A percentile compares a stretch with the other conserved stretches of the same genome.
Evolutionary conservation across 2,113 vertebrate genomes (phyloP).

Genomic region (Accipiter cooperii): DNA sequence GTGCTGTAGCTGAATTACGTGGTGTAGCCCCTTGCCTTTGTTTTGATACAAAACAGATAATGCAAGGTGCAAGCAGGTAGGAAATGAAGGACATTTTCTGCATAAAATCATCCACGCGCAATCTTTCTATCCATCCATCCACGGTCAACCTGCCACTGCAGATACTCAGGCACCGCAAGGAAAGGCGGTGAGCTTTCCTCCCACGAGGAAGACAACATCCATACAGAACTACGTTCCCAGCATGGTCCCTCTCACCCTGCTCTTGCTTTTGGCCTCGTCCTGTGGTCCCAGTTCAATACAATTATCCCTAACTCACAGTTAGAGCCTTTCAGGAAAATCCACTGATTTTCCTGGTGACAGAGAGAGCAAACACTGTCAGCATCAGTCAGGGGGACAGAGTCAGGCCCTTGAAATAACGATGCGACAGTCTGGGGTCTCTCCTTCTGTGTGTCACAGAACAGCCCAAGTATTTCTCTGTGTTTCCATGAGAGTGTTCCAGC

Average conservation of each 20-base stretch:
- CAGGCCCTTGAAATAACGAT: not conserved
- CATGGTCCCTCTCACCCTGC: not conserved
- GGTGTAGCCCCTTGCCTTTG: not conserved
- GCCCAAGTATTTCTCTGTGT: not conserved
- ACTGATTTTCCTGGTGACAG: not conserved
- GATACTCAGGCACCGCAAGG: not conserved
- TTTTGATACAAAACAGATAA: not conserved
- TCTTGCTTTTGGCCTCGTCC: not conserved
- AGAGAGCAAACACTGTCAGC: not conserved
- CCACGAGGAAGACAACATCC: not conserved
- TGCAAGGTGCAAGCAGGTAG: not conserved
- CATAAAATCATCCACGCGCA: not conserved
- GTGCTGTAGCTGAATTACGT: not conserved
- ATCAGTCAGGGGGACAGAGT: not conserved
- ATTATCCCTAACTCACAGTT: not conserved
- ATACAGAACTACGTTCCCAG: not conserved
- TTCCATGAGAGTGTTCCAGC: not conserved
- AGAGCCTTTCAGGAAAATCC: not conserved
- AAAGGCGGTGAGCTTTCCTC: not conserved
- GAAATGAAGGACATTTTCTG: not conserved
- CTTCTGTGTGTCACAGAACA: not conserved
- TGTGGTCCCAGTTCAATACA: not conserved
- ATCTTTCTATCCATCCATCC: not conserved
- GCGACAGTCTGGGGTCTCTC: not conserved
- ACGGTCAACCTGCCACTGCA: not conserved